Percentiles rank a stretch among this genome's conserved stretches.
phyloP scores from a whole-genome alignment of 2,113 vertebrate genomes.

The Toxostoma redivivum region DNA sequence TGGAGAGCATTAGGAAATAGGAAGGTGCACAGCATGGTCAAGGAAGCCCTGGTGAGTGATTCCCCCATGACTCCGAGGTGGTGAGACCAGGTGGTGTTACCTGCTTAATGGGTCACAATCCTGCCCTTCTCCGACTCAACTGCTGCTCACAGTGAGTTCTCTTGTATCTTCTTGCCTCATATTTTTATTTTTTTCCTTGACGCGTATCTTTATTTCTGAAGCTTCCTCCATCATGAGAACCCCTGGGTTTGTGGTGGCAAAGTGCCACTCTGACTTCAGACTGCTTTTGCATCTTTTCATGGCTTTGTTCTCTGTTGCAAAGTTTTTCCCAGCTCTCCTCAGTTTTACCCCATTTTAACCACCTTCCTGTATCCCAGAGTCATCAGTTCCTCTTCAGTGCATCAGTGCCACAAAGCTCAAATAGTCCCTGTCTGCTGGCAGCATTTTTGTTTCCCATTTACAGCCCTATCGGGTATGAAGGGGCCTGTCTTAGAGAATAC shows the following conservation, averaged over 20 bases:
- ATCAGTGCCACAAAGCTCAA: not conserved
- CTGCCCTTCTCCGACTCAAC: not conserved
- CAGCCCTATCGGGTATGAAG: rapidly evolving
- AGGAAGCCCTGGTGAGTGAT: not conserved
- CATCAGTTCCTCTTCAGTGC: not conserved
- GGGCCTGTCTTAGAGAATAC: not conserved
- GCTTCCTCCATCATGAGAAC: rapidly evolving
- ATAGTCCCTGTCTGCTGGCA: not conserved
- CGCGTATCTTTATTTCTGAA: not conserved
- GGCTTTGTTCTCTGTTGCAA: not conserved
- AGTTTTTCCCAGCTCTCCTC: not conserved
- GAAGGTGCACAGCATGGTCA: not conserved
- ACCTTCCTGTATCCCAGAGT: not conserved
- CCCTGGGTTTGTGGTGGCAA: not conserved
- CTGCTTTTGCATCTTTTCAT: not conserved
- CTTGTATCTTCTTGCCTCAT: not conserved
- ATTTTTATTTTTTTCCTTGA: too few species aligned
- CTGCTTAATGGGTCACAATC: not conserved
- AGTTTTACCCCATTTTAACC: not conserved
- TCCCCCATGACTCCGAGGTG: not conserved
- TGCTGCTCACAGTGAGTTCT: not conserved
- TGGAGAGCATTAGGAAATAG: not conserved
- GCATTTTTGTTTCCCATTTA: not conserved
- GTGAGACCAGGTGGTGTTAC: not conserved
- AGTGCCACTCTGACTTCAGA: not conserved